A percentile compares a stretch with the other conserved stretches of the same genome.
These are phyloP conservation scores for Anthoptus insignis DNA, from an alignment of 2,888 invertebrate species.

Conservation along the genomic window DNA sequence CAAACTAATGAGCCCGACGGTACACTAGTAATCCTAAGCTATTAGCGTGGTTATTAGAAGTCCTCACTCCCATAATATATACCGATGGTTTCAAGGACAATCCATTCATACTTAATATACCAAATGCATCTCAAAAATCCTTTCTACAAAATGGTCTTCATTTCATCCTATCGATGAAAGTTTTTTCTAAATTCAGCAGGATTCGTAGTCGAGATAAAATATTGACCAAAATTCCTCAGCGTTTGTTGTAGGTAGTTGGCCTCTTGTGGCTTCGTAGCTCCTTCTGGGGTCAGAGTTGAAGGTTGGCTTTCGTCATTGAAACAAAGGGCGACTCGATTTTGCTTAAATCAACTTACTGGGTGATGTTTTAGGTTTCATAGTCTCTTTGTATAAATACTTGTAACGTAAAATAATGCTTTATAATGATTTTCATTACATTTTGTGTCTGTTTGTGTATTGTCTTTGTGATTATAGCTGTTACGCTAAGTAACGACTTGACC, in stretches of 20 bases:
- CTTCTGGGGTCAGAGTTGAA: slow-evolving; percentile 19
- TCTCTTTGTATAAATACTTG: no score
- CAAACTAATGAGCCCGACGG: no score
- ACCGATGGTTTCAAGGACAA: not conserved
- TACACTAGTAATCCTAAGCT: no score
- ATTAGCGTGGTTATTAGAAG: no score
- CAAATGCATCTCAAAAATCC: not conserved
- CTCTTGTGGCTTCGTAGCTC: slow-evolving; percentile 4
- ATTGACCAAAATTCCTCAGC: not conserved
- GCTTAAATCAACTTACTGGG: not conserved
- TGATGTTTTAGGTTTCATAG: not conserved
- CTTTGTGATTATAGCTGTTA: no score
- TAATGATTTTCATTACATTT: no score
- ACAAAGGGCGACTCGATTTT: slow-evolving; percentile 15
- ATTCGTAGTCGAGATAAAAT: not conserved
- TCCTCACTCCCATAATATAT: no score
- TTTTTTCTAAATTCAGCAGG: not conserved
- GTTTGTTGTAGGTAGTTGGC: not conserved
- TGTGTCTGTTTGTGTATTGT: no score
- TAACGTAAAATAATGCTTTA: no score
- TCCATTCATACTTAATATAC: no score
- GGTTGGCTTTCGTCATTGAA: slow-evolving; percentile 17
- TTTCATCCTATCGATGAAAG: not conserved
- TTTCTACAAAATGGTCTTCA: not conserved
- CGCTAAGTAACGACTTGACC: no score